Evolutionary conservation across 2,888 invertebrate genomes (phyloP).

Genomic region (Oxycera nigricornis): DNA sequence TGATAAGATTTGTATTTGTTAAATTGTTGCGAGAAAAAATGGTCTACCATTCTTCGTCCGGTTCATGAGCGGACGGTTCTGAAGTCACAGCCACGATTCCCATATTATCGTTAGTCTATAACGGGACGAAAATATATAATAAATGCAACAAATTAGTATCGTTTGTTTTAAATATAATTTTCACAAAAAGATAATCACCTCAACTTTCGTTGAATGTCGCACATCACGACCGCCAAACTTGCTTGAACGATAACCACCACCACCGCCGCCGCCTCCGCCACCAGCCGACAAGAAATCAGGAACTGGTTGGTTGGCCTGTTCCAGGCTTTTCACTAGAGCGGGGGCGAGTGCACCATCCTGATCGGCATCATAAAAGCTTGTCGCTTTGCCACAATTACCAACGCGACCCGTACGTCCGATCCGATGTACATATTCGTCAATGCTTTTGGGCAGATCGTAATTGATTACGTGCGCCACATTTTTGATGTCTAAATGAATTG

Average conservation of each 20-base stretch:
- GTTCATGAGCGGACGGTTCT: conserved; percentile 41
- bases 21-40: neutral
- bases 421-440: conserved; percentile 94
- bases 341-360: conserved; percentile 68
- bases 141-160: too few species aligned
- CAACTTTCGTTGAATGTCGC: conserved; percentile 49
- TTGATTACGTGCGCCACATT: conserved; percentile 90
- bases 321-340: conserved; percentile 75
- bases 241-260: conserved; percentile 60
- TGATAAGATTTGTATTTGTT: too few species aligned
- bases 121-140: conserved; percentile 9
- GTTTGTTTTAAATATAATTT: too few species aligned
- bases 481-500: conserved; percentile 73
- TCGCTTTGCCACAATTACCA: conserved; percentile 86
- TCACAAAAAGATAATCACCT: too few species aligned
- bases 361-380: conserved; percentile 80
- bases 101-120: conserved; percentile 10
- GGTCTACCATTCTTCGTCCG: conserved; percentile 46
- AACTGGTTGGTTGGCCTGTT: conserved; percentile 79
- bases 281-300: conserved; percentile 76
- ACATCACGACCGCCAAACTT: conserved; percentile 78
- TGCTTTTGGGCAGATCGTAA: conserved; percentile 86
- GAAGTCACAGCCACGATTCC: conserved; percentile 12
- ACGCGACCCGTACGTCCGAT: conserved; percentile 95
- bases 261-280: conserved; percentile 63